phyloP scores from a whole-genome alignment of 2,797 vertebrate genomes.

The Semotilus atromaculatus region DNA sequence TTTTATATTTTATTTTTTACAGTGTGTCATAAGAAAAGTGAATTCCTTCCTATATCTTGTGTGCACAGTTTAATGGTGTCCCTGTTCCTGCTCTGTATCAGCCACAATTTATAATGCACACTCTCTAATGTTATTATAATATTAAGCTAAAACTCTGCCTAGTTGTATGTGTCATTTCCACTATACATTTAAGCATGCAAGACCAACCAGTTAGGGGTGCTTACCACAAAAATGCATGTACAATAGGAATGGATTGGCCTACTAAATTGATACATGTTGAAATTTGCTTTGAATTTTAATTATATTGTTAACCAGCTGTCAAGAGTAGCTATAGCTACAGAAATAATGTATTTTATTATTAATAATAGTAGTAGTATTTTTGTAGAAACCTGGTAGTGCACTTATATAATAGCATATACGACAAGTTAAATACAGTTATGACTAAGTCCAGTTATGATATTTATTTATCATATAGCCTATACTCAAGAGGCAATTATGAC shows the following conservation, averaged over 20 bases:
- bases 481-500: background rate
- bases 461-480: background rate
- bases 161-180: background rate
- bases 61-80: background rate
- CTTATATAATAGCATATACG: background rate
- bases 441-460: background rate
- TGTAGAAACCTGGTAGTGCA: background rate
- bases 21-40: background rate
- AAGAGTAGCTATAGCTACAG: too few relatives aligned
- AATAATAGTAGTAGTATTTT: background rate
- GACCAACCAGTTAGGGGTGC: background rate
- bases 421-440: background rate
- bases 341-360: background rate
- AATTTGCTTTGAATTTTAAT: background rate
- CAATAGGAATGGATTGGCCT: background rate
- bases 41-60: background rate
- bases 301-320: background rate
- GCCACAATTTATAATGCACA: background rate
- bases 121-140: background rate
- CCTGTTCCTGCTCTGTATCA: background rate
- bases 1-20: background rate
- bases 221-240: background rate
- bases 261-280: slow-evolving; percentile 3
- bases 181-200: background rate
- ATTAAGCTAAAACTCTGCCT: background rate